Base-by-base conservation (phyloP, 2,797 vertebrate species). In the Pangasius djambal region DNA sequence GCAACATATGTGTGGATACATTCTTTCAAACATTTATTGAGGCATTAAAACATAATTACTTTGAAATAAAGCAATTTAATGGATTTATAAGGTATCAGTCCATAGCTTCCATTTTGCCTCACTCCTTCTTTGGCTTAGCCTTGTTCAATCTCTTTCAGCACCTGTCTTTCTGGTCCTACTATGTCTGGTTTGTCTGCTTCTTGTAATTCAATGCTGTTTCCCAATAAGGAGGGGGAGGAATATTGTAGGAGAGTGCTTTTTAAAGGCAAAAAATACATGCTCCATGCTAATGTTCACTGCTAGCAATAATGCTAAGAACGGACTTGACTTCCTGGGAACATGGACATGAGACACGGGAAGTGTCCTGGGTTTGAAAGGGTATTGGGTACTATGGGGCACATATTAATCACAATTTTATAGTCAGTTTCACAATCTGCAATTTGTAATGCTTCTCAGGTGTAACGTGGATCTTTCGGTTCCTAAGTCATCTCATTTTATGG, bases 1-100 rank as follows among this genome's bases (percentile, higher is more conserved):
- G 40, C 82, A 67, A 28, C 81, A 83, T 83, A 9, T 48, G 37
- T 65, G 61, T 59, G 25, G 40, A 50, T 48, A 44, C 3, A 1
- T 67, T 31, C 82, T 67, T 84, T 48, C 82, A 84, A 65, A 84
- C 82, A 84, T 84, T 84, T 84, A 84, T 84, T 67, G 61, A 48
- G 12, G 61, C 44, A 84, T 84, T 84, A 83, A 84, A 67, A 84
- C 82, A 67, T 84, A 44, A 84, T 84, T 67, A 67, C 61, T n/a
- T 67, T 48, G 59, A 84, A 15, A 84, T 65, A 84, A 84, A 84
- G 61, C 82, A 65, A 84, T 84, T 84, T 31, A 84, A 50, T 65
- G 28, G 82, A 84, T 67, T 67, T 31, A 67, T 67, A 67, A 67
- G 25, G 8, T 50, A 44, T 13, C 37, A 63, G 57, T 4, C 57